Percentiles rank a stretch among this genome's conserved stretches.
phyloP scores from a whole-genome alignment of 2,888 invertebrate species.

The Clitarchus hookeri region DNA sequence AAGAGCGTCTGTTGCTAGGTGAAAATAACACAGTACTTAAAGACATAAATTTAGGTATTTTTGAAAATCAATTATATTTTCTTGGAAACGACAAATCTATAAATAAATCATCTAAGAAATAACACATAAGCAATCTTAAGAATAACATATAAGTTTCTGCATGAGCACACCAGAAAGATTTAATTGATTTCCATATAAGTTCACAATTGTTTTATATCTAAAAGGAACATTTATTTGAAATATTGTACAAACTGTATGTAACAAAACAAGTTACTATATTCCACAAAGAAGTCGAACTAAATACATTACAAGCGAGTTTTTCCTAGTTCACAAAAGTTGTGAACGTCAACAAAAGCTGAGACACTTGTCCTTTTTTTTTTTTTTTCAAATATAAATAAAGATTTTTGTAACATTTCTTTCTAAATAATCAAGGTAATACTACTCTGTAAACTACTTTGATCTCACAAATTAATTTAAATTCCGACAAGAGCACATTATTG shows the following conservation, averaged over 20 bases:
- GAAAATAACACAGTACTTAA: not conserved
- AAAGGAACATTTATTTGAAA: conserved; percentile 14
- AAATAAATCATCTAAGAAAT: not conserved
- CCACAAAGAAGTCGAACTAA: not conserved
- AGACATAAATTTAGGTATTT: not conserved
- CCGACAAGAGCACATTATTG: not conserved
- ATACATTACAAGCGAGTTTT: not conserved
- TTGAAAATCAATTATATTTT: conserved; percentile 7
- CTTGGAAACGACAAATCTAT: not conserved
- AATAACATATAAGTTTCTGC: not conserved
- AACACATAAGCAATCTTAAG: no score
- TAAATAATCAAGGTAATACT: not conserved
- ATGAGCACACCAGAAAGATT: not conserved
- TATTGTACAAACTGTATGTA: conserved; percentile 14
- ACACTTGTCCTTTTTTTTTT: not conserved
- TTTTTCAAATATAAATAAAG: not conserved
- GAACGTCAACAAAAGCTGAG: not conserved
- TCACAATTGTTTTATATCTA: not conserved
- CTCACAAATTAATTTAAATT: not conserved
- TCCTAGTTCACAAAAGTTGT: not conserved
- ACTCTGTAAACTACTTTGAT: not conserved
- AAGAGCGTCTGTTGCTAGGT: not conserved
- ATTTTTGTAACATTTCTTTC: not conserved
- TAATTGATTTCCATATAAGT: not conserved
- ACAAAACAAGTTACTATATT: conserved; percentile 14